Evolutionary conservation across 2,113 vertebrate genomes (phyloP), one percentile per base, ranked within the genome.

Genomic region (Plotosus lineatus): DNA sequence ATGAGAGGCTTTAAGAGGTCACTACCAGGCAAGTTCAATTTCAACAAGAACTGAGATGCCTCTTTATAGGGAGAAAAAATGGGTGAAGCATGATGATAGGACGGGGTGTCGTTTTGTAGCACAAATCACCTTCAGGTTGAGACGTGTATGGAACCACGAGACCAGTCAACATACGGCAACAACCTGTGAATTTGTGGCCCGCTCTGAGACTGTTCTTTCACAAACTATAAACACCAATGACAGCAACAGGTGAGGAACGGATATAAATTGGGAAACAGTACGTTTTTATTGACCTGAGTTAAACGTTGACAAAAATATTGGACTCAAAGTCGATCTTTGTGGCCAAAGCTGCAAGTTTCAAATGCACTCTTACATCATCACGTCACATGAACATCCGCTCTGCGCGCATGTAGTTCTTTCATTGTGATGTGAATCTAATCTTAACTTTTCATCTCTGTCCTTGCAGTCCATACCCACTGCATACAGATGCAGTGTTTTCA

Each of bases 101-200:
- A 84, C 84, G 72, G 69, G 72, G 80, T 86, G 73, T 87, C 77
- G 23, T 74, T 77, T 12, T 38, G 31, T 9, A 17, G 31, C 69
- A 81, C 73, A 88, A 88, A 89, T 89, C 85, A 86, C 42, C 23
- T 1, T 3, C 0, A 21, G 73, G 19, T 40, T 33, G 33, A 55
- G 23, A 60, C 11, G 44, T 53, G 65, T 63, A 81, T 78, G 19
- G 23, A 11, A 23, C 38, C 38, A 53, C 56, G 48, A 46, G 40
- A 11, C 36, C 15, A 72, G 33, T 3, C 48, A 74, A 50, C 5
- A 50, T 33, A 36, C 44, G 6, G 50, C 14, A 46, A 40, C 26
- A 65, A 55, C 9, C 36, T 42, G 51, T 71, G 33, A 77, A 82
- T 79, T 85, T 76, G 78, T 58, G 69, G 75, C 38, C 66, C 72